Percentiles rank a stretch among this genome's conserved stretches.
These are phyloP conservation scores for Camponotus floridanus DNA, from an alignment of 1,140 invertebrate species.

Conservation along the genomic window DNA sequence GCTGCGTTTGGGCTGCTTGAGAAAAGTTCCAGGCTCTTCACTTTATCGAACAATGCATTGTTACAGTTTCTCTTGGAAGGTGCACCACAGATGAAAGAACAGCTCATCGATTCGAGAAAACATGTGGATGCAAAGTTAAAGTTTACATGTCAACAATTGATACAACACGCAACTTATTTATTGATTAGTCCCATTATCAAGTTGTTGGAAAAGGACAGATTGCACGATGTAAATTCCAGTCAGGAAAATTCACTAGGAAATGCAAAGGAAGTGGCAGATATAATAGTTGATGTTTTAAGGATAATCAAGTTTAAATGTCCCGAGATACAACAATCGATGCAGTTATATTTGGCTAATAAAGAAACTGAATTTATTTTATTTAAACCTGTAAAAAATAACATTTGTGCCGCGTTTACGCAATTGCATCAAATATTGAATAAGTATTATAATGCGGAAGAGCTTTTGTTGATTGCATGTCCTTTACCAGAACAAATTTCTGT, in stretches of 20 bases:
- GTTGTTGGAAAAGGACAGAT: constrained; percentile 91
- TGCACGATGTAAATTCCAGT: constrained; percentile 84
- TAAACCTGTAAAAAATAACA: constrained; percentile 96
- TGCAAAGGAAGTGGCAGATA: constrained; percentile 80
- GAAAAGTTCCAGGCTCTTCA: constrained; percentile 95
- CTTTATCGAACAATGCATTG: constrained; percentile 95
- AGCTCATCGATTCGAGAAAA: constrained; percentile 96
- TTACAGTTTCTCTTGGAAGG: constrained; percentile 96
- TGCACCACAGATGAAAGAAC: constrained; percentile 96
- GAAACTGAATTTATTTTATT: constrained; percentile 99
- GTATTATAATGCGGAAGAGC: constrained; percentile 93
- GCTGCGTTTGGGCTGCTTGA: constrained; percentile 95
- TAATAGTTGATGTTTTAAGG: constrained; percentile 88
- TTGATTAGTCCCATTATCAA: constrained; percentile 91
- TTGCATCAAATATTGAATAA: constrained; percentile 92
- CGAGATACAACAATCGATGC: constrained; percentile 94
- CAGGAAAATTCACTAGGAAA: constrained; percentile 87
- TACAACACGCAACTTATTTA: constrained; percentile 92
- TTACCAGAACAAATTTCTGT: constrained; percentile 96
- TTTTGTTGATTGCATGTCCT: constrained; percentile 94
- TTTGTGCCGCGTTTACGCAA: constrained; percentile 94
- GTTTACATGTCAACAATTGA: constrained; percentile 96
- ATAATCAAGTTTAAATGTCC: constrained; percentile 93
- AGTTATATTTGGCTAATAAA: constrained; percentile 97
- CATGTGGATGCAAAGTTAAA: constrained; percentile 98